Evolutionary conservation across 2,888 invertebrate genomes (phyloP).

Genomic region (Brenthis daphne): DNA sequence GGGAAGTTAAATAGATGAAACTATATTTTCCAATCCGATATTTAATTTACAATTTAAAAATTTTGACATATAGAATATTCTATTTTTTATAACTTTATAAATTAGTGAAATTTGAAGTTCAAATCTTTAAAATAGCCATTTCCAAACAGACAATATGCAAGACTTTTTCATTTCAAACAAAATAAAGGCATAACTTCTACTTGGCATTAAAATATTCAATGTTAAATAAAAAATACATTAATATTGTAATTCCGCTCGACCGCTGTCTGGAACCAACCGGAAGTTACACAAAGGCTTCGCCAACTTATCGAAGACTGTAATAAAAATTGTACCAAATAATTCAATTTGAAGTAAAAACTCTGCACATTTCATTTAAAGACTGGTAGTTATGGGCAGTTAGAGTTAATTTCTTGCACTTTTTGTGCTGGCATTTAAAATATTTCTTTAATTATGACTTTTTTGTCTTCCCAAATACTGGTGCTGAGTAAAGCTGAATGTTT

Average conservation of each 20-base stretch:
- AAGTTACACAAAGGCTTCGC: conserved; percentile 26
- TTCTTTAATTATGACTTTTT: too few species aligned
- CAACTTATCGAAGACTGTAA: conserved; percentile 28
- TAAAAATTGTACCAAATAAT: conserved; percentile 28
- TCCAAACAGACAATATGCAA: neutral
- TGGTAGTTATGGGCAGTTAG: conserved; percentile 11
- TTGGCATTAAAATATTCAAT: conserved; percentile 8
- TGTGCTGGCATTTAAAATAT: neutral
- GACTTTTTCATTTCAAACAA: neutral
- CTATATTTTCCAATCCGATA: too few species aligned
- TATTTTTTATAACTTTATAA: neutral
- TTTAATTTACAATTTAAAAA: too few species aligned
- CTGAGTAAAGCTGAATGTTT: too few species aligned
- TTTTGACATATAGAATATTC: too few species aligned
- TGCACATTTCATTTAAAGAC: conserved; percentile 10
- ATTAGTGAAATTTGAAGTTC: neutral
- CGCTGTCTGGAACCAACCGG: conserved; percentile 20
- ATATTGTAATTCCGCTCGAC: conserved; percentile 21
- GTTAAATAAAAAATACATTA: conserved; percentile 19
- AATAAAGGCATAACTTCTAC: neutral
- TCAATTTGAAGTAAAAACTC: conserved; percentile 21
- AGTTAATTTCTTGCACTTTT: conserved; percentile 11
- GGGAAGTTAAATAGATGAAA: too few species aligned
- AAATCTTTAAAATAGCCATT: neutral
- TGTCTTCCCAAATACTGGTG: too few species aligned